Evolutionary conservation across 2,797 vertebrate genomes (phyloP).

Genomic region (Coregonus sp.): DNA sequence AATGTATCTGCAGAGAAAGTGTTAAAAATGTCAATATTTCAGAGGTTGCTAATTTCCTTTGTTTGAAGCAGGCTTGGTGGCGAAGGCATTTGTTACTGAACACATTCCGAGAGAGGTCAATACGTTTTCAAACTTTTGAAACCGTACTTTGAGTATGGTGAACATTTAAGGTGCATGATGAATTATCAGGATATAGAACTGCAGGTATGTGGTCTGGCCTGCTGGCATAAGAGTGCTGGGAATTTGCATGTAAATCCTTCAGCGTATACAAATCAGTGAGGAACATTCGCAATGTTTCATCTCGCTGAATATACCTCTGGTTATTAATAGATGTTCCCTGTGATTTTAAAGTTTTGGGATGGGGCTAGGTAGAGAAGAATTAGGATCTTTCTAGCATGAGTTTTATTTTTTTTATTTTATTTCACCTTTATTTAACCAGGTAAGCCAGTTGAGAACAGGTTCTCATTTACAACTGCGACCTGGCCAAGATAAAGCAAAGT

Average conservation of each 20-base stretch:
- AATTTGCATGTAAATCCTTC: neutral
- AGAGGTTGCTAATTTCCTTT: constrained; percentile 4
- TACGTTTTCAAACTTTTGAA: neutral
- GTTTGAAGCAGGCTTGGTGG: neutral
- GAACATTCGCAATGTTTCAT: neutral
- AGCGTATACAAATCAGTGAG: neutral
- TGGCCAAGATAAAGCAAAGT: too few relatives aligned
- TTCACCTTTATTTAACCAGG: too few relatives aligned
- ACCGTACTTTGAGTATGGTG: neutral
- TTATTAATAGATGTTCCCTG: neutral
- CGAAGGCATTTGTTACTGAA: constrained; percentile 22
- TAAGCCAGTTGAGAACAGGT: too few relatives aligned
- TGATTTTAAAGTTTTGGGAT: constrained; percentile 1
- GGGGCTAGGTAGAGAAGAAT: neutral
- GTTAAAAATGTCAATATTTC: constrained; percentile 17
- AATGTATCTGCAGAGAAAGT: constrained; percentile 7
- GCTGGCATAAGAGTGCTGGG: neutral
- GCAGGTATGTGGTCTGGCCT: neutral
- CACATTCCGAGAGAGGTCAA: constrained; percentile 33
- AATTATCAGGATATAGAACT: constrained; percentile 18
- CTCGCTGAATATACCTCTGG: neutral
- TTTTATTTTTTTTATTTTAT: too few relatives aligned
- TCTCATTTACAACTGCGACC: too few relatives aligned
- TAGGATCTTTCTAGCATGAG: neutral
- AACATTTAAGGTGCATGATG: neutral